Evolutionary conservation across 1,140 invertebrate species (phyloP).

Genomic region (Uloborus diversus): DNA sequence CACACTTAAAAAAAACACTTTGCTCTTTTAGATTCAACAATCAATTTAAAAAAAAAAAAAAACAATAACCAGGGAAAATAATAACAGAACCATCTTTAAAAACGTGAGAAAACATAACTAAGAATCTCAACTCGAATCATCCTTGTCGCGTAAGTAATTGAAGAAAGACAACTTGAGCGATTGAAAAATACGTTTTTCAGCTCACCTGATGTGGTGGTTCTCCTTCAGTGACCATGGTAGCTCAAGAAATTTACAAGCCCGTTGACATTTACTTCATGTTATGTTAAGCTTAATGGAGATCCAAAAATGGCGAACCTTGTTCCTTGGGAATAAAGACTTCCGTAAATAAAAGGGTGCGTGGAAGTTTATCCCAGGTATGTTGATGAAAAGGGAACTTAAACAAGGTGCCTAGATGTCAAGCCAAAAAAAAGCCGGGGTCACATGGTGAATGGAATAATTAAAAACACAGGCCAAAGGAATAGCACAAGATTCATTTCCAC

Average conservation of each 20-base stretch:
- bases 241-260: constrained; percentile 13
- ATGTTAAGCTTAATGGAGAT: not conserved
- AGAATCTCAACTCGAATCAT: too few relatives aligned
- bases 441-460: constrained; percentile 39
- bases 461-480: not conserved
- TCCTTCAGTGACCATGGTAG: constrained; percentile 49
- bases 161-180: too few relatives aligned
- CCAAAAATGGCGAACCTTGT: constrained; percentile 42
- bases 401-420: constrained; percentile 10
- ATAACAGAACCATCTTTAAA: too few relatives aligned
- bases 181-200: too few relatives aligned
- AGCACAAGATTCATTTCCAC: constrained; percentile 1
- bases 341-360: not conserved
- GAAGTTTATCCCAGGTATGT: not conserved
- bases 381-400: constrained; percentile 10
- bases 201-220: constrained; percentile 44
- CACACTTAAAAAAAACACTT: too few relatives aligned
- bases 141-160: too few relatives aligned
- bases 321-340: not conserved
- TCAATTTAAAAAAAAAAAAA: too few relatives aligned
- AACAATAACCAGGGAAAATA: too few relatives aligned
- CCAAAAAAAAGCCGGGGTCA: constrained; percentile 4
- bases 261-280: constrained; percentile 34
- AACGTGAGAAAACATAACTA: too few relatives aligned
- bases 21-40: too few relatives aligned